Evolutionary conservation across 2,888 invertebrate genomes (phyloP).

Genomic region (Spodoptera exigua): DNA sequence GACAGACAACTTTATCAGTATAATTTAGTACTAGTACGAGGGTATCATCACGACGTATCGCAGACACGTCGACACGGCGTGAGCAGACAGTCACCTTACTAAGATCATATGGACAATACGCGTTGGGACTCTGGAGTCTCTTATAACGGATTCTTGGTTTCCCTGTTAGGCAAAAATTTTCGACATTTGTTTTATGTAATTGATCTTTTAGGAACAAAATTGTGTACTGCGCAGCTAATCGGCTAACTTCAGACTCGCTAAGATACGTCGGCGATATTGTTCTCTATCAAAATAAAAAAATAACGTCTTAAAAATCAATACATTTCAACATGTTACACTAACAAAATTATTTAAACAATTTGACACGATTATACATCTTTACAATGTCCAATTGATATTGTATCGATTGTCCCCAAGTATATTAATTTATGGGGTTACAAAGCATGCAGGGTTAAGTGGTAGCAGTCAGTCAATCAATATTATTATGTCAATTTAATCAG

Average conservation of each 20-base stretch:
- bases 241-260: too few relatives aligned
- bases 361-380: too few relatives aligned
- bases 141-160: background rate
- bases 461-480: slow-evolving; percentile 33
- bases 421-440: slow-evolving; percentile 20
- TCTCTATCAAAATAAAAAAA: too few relatives aligned
- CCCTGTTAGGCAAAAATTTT: too few relatives aligned
- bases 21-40: slow-evolving; percentile 36
- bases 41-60: slow-evolving; percentile 75
- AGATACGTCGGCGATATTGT: too few relatives aligned
- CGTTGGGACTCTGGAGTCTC: too few relatives aligned
- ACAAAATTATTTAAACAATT: too few relatives aligned
- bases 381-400: slow-evolving; percentile 5
- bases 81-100: slow-evolving; percentile 63
- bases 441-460: slow-evolving; percentile 28
- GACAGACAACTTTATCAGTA: slow-evolving; percentile 32
- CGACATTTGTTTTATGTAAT: too few relatives aligned
- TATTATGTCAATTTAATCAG: slow-evolving; percentile 21
- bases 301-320: too few relatives aligned
- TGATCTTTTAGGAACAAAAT: too few relatives aligned
- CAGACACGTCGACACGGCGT: slow-evolving; percentile 69
- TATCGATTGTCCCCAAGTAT: slow-evolving; percentile 5
- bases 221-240: too few relatives aligned
- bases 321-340: background rate
- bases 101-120: slow-evolving; percentile 34